Evolutionary conservation across 92 coral and sea anemone species (phyloP), one percentile per base, ranked within the genome.

Genomic region (Isaurus tuberculatus): DNA sequence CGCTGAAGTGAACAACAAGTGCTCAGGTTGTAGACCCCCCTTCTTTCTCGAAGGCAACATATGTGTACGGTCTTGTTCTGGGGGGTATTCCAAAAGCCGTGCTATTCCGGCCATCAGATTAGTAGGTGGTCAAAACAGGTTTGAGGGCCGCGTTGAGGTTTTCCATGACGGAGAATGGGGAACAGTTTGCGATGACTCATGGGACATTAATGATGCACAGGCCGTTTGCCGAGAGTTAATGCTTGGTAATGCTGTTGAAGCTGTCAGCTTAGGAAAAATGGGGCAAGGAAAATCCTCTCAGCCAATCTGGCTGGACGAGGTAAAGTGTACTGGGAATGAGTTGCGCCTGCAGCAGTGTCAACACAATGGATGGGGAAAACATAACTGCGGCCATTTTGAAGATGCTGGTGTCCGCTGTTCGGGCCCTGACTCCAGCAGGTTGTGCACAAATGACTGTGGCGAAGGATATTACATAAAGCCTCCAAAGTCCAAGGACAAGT

Each of bases 401-500:
- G 99, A 96, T 46, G 99, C 91, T 16, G 99, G 99, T n/a, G 97
- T 96, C 0, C 90, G 95, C 0, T 94, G 97, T 68, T 30, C 80
- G 27, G 99, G 99, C 13, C 99, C 99, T 2, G 98, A 94, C 73
- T 85, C 93, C 17, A 86, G 91, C 22, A 87, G 95, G 9, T 89
- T 85, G 30, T 96, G 99, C 27, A 96, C 88, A 15, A 43, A 73
- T 16, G 44, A 86, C 43, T 96, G 99, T 80, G 97, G 95, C 1
- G 88, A 79, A 2, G 99, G 99, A 2, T 96, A 90, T 61, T 92
- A 63, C 29, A 34, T 49, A 77, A 83, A 84, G 0, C 90, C 82
- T 25, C 65, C 68, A 2, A 66, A 68, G 33, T 44, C 42, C 13
- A 53, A 85, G 9, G 27, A 8, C 14, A 67, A 53, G 15, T 10